Conservation (phyloP, 2,888 invertebrate genomes). For the Drosophila prolongata region DNA sequence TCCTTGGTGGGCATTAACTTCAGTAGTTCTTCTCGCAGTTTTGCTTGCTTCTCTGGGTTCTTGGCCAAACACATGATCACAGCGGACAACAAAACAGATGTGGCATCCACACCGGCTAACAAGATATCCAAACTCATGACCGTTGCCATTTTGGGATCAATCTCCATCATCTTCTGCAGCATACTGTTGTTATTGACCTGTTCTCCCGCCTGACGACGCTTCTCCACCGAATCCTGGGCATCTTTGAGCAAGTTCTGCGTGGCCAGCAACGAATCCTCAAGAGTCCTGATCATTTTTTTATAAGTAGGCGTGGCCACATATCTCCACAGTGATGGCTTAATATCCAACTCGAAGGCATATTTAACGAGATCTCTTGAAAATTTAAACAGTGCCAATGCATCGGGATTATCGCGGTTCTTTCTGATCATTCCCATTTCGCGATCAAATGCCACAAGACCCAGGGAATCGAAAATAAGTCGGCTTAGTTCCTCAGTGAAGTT, state of each 20-base stretch:
- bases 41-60: too few species aligned
- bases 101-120: too few species aligned
- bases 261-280: constrained; percentile 64
- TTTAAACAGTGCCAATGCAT: constrained; percentile 61
- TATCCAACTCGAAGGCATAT: constrained; percentile 63
- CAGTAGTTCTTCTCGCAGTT: too few species aligned
- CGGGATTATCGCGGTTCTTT: constrained; percentile 58
- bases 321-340: constrained; percentile 81
- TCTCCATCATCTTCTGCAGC: too few species aligned
- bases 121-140: too few species aligned
- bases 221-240: too few species aligned
- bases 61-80: too few species aligned
- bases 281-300: constrained; percentile 61
- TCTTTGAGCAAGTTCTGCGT: not conserved
- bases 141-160: too few species aligned
- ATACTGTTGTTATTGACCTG: too few species aligned
- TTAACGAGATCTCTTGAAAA: constrained; percentile 48
- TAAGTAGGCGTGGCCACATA: constrained; percentile 74
- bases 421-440: constrained; percentile 76
- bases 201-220: too few species aligned
- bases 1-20: too few species aligned
- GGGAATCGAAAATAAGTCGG: constrained; percentile 86
- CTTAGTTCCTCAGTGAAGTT: constrained; percentile 85
- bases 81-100: too few species aligned
- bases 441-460: constrained; percentile 83